phyloP scores from a whole-genome alignment of 2,113 vertebrate species.

The Albula glossodonta region DNA sequence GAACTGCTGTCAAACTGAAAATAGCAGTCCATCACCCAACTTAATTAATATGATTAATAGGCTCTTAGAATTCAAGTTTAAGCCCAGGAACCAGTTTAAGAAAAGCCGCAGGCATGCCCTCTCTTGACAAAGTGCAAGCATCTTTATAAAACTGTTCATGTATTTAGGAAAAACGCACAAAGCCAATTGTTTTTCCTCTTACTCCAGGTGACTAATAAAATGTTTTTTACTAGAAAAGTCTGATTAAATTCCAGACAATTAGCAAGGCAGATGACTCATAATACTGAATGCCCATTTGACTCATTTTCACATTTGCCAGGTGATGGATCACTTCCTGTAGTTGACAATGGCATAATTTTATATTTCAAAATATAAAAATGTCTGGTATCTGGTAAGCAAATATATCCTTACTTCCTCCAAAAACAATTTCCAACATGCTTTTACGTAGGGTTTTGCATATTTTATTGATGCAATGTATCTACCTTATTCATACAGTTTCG shows the following conservation, averaged over 20 bases:
- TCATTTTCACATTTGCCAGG: not conserved
- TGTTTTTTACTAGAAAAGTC: not conserved
- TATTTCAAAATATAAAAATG: too few species aligned
- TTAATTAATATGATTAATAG: slow-evolving; percentile 17
- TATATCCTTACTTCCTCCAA: too few species aligned
- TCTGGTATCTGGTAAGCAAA: too few species aligned
- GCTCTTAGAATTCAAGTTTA: slow-evolving; percentile 5
- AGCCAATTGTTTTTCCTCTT: not conserved
- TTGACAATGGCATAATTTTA: too few species aligned
- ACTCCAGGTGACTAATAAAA: not conserved
- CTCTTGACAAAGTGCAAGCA: not conserved
- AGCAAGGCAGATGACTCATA: not conserved
- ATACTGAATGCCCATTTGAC: not conserved
- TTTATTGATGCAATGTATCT: too few species aligned
- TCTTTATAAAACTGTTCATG: not conserved
- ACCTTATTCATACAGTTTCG: too few species aligned
- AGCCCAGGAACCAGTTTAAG: not conserved
- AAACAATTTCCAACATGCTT: too few species aligned
- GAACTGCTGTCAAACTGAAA: not conserved
- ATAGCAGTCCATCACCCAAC: not conserved
- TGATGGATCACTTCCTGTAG: too few species aligned
- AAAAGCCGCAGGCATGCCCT: not conserved
- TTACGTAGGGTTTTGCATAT: too few species aligned
- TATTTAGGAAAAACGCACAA: too few species aligned
- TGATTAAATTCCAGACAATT: slow-evolving; percentile 9